Conservation (phyloP, 2,797 vertebrate species). For the Lutjanus campechanus region DNA sequence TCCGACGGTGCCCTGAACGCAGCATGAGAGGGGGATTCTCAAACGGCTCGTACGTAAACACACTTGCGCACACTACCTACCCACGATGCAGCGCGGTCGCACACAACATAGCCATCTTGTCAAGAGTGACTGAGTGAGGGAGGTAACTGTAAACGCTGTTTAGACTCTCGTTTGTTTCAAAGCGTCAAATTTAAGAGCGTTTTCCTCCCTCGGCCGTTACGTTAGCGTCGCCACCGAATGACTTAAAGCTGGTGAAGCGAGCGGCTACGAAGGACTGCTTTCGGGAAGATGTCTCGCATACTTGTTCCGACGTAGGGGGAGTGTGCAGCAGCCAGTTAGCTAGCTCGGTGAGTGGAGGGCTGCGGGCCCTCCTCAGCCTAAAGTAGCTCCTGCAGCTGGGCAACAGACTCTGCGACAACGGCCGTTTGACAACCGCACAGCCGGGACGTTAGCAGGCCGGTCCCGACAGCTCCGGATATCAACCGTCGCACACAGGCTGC, state of each 20-base stretch:
- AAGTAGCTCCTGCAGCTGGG: conserved; percentile 78
- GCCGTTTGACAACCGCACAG: conserved; percentile 73
- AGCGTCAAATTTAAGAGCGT: conserved; percentile 45
- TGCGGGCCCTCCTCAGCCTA: conserved; percentile 84
- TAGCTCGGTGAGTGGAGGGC: conserved; percentile 82
- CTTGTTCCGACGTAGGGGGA: conserved; percentile 90
- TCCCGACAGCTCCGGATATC: conserved; percentile 39
- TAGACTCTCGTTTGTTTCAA: conserved; percentile 65
- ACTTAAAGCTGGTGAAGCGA: conserved; percentile 18
- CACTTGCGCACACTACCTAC: conserved; percentile 71
- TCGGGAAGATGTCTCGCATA: conserved; percentile 84
- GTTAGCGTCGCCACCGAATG: conserved; percentile 34
- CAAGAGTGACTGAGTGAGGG: conserved; percentile 80
- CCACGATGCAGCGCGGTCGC: conserved; percentile 83
- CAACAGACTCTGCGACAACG: conserved; percentile 75
- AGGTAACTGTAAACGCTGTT: conserved; percentile 75
- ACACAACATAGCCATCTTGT: conserved; percentile 89
- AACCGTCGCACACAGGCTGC: conserved; percentile 2
- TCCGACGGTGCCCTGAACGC: conserved; percentile 46
- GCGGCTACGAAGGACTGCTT: conserved; percentile 53
- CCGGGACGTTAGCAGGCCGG: conserved; percentile 72
- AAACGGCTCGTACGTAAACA: conserved; percentile 66
- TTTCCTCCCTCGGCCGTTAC: conserved; percentile 14
- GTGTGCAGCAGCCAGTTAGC: conserved; percentile 82
- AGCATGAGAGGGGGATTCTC: conserved; percentile 62